A percentile compares a stretch with the other conserved stretches of the same genome.
Evolutionary conservation across 2,797 vertebrate genomes (phyloP).

Genomic region (Onychomys torridus): DNA sequence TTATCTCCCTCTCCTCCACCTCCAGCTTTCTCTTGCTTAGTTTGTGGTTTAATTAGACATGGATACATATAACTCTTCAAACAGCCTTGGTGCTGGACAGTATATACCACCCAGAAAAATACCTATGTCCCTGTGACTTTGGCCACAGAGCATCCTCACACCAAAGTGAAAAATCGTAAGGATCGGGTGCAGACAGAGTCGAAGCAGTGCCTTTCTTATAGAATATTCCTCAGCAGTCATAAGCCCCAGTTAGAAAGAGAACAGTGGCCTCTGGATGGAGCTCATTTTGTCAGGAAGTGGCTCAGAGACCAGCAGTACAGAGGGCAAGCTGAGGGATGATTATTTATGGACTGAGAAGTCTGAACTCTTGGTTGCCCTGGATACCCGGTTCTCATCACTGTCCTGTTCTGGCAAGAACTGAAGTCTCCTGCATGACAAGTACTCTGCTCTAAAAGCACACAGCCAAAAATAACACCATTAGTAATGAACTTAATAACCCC

Average conservation of each 20-base stretch:
- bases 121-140: neutral
- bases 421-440: conserved; percentile 63
- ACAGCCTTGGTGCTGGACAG: neutral
- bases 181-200: neutral
- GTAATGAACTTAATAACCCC: conserved; percentile 72
- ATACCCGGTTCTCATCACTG: conserved; percentile 68
- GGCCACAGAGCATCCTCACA: neutral
- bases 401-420: conserved; percentile 56
- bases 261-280: conserved; percentile 30
- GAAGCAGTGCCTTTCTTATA: conserved; percentile 56
- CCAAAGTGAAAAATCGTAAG: neutral
- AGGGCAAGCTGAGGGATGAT: conserved; percentile 65
- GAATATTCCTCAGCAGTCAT: conserved; percentile 46
- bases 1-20: neutral
- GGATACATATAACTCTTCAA: neutral
- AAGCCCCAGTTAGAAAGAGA: conserved; percentile 44
- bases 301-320: conserved; percentile 20
- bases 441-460: neutral
- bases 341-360: conserved; percentile 73
- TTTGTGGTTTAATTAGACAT: conserved; percentile 4
- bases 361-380: conserved; percentile 75
- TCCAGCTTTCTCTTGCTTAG: neutral
- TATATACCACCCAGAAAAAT: neutral
- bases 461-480: conserved; percentile 64
- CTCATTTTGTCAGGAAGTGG: conserved; percentile 37